These are phyloP conservation scores for Prosopocoilus inquinatus DNA, from an alignment of 2,888 invertebrate genomes.

Conservation along the genomic window DNA sequence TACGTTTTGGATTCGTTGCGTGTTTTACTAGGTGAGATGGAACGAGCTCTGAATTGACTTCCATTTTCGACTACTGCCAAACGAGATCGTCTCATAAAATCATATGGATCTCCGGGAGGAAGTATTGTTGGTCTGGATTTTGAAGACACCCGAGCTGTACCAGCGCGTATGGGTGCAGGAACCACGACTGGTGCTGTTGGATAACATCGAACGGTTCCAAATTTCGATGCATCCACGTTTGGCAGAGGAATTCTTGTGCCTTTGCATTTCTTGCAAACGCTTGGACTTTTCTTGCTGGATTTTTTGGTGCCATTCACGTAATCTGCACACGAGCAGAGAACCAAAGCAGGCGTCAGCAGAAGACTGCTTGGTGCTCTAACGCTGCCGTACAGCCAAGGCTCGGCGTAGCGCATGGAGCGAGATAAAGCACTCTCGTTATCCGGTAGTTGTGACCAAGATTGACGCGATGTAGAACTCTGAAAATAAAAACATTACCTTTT, in stretches of 20 bases:
- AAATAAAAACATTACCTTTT: slow-evolving; percentile 12
- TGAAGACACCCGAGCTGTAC: slow-evolving; percentile 63
- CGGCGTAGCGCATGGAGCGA: slow-evolving; percentile 81
- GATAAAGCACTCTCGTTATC: slow-evolving; percentile 71
- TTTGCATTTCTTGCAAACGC: slow-evolving; percentile 80
- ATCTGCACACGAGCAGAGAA: slow-evolving; percentile 79
- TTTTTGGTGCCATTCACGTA: slow-evolving; percentile 75
- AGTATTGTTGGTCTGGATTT: slow-evolving; percentile 64
- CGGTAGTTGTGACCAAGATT: slow-evolving; percentile 48
- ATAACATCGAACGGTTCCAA: slow-evolving; percentile 62
- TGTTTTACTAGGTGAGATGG: slow-evolving; percentile 46
- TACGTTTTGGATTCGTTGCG: slow-evolving; percentile 32
- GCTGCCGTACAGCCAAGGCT: slow-evolving; percentile 83
- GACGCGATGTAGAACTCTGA: slow-evolving; percentile 37
- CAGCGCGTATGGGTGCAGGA: slow-evolving; percentile 53
- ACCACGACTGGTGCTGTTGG: slow-evolving; percentile 35
- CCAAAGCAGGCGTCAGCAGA: slow-evolving; percentile 61
- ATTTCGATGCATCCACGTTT: slow-evolving; percentile 52
- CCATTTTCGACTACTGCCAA: slow-evolving; percentile 43
- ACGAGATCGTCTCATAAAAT: slow-evolving; percentile 76
- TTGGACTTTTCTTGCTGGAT: slow-evolving; percentile 67
- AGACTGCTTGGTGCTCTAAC: slow-evolving; percentile 55
- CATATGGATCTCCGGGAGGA: slow-evolving; percentile 74
- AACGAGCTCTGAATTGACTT: slow-evolving; percentile 50
- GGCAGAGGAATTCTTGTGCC: slow-evolving; percentile 74